Percentiles rank a stretch among this genome's conserved stretches.
These are phyloP conservation scores for Drosophila arawakana DNA, from an alignment of 1,140 invertebrate species.

Conservation along the genomic window DNA sequence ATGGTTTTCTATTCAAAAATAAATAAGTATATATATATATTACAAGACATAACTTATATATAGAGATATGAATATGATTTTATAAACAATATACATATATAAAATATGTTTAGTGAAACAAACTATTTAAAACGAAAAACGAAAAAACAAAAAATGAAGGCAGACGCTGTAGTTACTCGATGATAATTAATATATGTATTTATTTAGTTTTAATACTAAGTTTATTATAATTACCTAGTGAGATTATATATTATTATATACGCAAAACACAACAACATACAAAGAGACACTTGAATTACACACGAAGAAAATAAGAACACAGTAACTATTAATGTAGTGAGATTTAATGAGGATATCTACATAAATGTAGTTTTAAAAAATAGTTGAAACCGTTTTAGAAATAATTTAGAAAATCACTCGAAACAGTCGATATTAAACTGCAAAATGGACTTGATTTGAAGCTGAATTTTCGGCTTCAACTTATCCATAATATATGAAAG, in stretches of 20 bases:
- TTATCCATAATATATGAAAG: slow-evolving; percentile 41
- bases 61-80: slow-evolving; percentile 64
- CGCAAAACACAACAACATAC: slow-evolving; percentile 56
- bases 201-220: slow-evolving; percentile 71
- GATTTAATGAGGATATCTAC: slow-evolving; percentile 47
- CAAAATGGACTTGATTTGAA: slow-evolving; percentile 64
- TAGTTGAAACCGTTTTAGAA: slow-evolving; percentile 59
- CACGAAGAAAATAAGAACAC: slow-evolving; percentile 31
- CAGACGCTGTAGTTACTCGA: slow-evolving; percentile 79
- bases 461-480: slow-evolving; percentile 20
- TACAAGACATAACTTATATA: slow-evolving; percentile 39
- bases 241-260: slow-evolving; percentile 73
- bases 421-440: slow-evolving; percentile 58
- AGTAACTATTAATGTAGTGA: slow-evolving; percentile 59
- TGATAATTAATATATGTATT: slow-evolving; percentile 67
- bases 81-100: slow-evolving; percentile 65
- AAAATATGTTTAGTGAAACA: slow-evolving; percentile 60
- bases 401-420: slow-evolving; percentile 46
- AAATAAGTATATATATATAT: slow-evolving; percentile 43
- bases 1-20: slow-evolving; percentile 39
- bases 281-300: slow-evolving; percentile 45
- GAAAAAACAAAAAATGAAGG: slow-evolving; percentile 68
- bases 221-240: slow-evolving; percentile 65
- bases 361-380: slow-evolving; percentile 41
- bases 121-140: slow-evolving; percentile 18